phyloP scores from a whole-genome alignment of 2,797 vertebrate species.

The Danionella dracula region DNA sequence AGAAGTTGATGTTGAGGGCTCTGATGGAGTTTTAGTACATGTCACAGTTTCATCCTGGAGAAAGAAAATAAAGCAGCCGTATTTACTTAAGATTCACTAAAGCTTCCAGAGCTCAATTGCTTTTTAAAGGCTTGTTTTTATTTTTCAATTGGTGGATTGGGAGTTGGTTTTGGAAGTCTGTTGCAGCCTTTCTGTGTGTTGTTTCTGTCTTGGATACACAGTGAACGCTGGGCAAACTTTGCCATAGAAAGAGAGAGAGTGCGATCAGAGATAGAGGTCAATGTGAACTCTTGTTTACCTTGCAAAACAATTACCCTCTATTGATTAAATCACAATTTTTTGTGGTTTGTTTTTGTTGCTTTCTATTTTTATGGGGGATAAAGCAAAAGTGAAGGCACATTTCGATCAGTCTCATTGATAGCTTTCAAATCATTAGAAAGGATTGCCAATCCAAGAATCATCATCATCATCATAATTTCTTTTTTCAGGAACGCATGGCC shows the following conservation, averaged over 20 bases:
- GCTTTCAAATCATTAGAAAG: too few species aligned
- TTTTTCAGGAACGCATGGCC: too few species aligned
- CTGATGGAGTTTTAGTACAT: background rate
- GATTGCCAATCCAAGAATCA: too few species aligned
- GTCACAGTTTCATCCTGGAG: slow-evolving; percentile 24
- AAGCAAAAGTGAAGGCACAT: too few species aligned
- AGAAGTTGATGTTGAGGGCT: background rate
- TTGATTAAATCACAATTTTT: too few species aligned
- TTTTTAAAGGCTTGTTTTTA: slow-evolving; percentile 75
- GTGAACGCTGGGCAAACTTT: slow-evolving; percentile 47
- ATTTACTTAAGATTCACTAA: slow-evolving; percentile 67
- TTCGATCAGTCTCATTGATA: too few species aligned
- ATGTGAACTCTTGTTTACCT: too few species aligned
- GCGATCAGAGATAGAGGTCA: slow-evolving; percentile 13
- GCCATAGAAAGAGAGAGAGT: slow-evolving; percentile 18
- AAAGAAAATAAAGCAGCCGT: slow-evolving; percentile 63
- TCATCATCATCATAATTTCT: too few species aligned
- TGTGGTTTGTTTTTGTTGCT: too few species aligned
- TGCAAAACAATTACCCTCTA: too few species aligned
- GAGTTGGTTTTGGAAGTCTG: slow-evolving; percentile 58
- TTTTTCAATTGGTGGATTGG: slow-evolving; percentile 74
- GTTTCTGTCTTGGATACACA: slow-evolving; percentile 66
- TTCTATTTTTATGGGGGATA: too few species aligned
- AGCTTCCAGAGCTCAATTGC: slow-evolving; percentile 72
- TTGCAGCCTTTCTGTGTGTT: slow-evolving; percentile 58